Conservation (phyloP, 2,888 invertebrate species). For the Drosophila borborema region DNA sequence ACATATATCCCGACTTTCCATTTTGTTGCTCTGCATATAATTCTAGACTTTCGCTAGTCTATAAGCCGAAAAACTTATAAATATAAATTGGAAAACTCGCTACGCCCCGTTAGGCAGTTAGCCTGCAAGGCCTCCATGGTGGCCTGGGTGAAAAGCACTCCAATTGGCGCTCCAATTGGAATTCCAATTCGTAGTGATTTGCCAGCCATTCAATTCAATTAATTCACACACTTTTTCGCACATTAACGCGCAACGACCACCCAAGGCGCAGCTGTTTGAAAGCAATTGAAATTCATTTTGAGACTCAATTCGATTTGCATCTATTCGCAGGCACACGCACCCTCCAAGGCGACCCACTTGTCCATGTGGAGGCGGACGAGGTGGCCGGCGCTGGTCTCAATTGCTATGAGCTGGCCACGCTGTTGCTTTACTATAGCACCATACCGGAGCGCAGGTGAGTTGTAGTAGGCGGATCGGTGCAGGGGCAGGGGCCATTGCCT, state of each 20-base stretch:
- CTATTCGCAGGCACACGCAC: conserved; percentile 88
- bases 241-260: conserved; percentile 63
- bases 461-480: neutral
- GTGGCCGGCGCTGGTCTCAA: conserved; percentile 87
- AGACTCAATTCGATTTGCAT: conserved; percentile 22
- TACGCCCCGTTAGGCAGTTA: conserved; percentile 71
- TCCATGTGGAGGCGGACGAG: conserved; percentile 88
- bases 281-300: conserved; percentile 28
- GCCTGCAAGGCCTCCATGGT: conserved; percentile 35
- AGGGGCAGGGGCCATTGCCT: conserved; percentile 35
- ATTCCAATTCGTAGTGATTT: conserved; percentile 5
- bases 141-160: conserved; percentile 49
- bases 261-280: conserved; percentile 48
- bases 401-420: conserved; percentile 89
- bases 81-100: conserved; percentile 67
- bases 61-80: conserved; percentile 62
- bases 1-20: conserved; percentile 65
- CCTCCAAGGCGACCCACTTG: conserved; percentile 88
- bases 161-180: conserved; percentile 27
- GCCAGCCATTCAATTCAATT: conserved; percentile 43
- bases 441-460: conserved; percentile 88
- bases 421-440: conserved; percentile 90
- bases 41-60: conserved; percentile 74
- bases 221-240: conserved; percentile 76
- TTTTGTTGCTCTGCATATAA: conserved; percentile 60